Conservation (phyloP, 2,797 vertebrate species). For the Phalloptychus januarius region DNA sequence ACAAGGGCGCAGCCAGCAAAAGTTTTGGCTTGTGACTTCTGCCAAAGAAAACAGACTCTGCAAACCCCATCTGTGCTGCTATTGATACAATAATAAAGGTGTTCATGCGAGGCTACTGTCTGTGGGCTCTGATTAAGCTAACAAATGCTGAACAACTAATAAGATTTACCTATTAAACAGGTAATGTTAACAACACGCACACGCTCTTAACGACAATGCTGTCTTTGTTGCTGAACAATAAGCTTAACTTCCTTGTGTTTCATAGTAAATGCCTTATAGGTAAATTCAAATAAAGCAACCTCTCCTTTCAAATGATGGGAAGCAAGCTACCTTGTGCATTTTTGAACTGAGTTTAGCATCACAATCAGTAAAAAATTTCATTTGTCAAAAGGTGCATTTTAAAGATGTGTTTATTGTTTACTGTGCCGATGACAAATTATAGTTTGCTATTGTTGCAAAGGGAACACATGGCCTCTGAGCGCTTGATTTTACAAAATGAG, state of each 20-base stretch:
- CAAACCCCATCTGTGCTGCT: constrained; percentile 30
- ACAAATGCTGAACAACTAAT: constrained; percentile 27
- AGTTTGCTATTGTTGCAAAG: constrained; percentile 8
- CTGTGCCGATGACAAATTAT: constrained; percentile 13
- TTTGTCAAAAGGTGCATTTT: not conserved
- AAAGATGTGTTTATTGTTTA: not conserved
- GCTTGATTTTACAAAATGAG: constrained; percentile 18
- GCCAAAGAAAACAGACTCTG: constrained; percentile 71
- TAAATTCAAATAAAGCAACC: not conserved
- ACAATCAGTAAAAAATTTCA: not conserved
- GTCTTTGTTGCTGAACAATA: not conserved
- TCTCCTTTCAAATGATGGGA: not conserved
- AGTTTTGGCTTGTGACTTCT: constrained; percentile 48
- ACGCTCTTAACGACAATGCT: not conserved
- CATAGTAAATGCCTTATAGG: not conserved
- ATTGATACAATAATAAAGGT: constrained; percentile 40
- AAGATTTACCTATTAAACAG: not conserved
- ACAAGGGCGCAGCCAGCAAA: constrained; percentile 64
- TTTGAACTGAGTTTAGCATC: not conserved
- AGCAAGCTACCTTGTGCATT: not conserved
- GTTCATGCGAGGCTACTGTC: constrained; percentile 44
- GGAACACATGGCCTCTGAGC: constrained; percentile 7
- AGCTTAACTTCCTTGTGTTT: not conserved
- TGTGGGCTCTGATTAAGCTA: constrained; percentile 62
- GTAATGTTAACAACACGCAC: not conserved